Evolutionary conservation across 2,888 invertebrate species (phyloP), one percentile per base, ranked within the genome.

Genomic region (Epistrophe eligans): DNA sequence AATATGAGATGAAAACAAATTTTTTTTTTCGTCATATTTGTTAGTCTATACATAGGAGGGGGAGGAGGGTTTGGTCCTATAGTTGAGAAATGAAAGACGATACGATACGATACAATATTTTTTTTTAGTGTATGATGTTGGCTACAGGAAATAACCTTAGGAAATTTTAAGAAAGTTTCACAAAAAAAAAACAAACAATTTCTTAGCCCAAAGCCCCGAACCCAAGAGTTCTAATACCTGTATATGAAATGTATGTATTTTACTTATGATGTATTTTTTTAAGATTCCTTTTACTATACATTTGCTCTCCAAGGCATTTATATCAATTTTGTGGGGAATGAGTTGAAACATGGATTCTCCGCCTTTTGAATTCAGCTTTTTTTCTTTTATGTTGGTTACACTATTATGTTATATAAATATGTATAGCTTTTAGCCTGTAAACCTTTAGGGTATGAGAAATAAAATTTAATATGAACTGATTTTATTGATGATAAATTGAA

Each of bases 1-100:
- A 67, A 77, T 84, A 80, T 80, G 76, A 72, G 73, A 62, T 76
- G 35, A 58, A 64, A 58, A 57, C 50, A 79, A 76, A 72, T 66
- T 45, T 60, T 24, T 13, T 15, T 66, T 71, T 79, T 43, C 35
- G 40, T 17, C 38, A 48, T 73, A 52, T 35, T 32, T 62, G 9
- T 24, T 19, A n/a, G n/a, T 17, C 11, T 24, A 11, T 1, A 19
- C 9, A 35, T 4, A 35, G 1, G 9, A 43, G 28, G 24, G 38
- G n/a, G 64, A 55, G 62, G 55, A 11, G 8, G 24, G 32, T 9
- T 2, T 15, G 24, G 62, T 13, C 32, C 0, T 45, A 6, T 57
- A 70, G 38, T 57, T 58, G 40, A 43, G 55, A 83, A 70, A 72
- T 79, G 71, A 80, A 80, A 80, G 45, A 38, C 72, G 84, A 80